Evolutionary conservation across 2,888 invertebrate species (phyloP).

Genomic region (Mimumesa dahlbomi): DNA sequence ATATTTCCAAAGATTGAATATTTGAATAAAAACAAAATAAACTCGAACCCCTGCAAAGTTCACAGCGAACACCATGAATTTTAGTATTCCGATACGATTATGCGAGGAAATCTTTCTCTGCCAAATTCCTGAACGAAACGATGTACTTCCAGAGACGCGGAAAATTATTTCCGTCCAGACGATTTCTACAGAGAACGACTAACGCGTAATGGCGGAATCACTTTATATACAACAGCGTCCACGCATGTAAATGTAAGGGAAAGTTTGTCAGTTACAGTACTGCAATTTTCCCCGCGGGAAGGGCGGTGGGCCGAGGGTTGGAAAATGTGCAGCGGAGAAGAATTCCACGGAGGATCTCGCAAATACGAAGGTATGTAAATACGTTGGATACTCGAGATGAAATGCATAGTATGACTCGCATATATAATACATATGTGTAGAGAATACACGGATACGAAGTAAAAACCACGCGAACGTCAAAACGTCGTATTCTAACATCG

Average conservation of each 20-base stretch:
- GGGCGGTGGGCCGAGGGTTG: neutral
- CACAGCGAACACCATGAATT: neutral
- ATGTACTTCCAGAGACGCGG: no score
- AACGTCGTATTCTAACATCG: neutral
- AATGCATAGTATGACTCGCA: conserved; percentile 22
- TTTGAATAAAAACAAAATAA: no score
- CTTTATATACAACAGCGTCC: conserved; percentile 15
- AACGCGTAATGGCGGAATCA: conserved; percentile 29
- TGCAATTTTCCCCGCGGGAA: conserved; percentile 12
- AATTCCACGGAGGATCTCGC: conserved; percentile 33
- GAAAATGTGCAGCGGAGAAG: conserved; percentile 21
- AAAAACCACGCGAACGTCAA: conserved; percentile 12
- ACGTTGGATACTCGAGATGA: conserved; percentile 30
- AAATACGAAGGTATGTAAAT: conserved; percentile 42
- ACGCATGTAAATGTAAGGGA: conserved; percentile 28
- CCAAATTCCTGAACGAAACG: no score
- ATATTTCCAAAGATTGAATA: no score
- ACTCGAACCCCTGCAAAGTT: no score
- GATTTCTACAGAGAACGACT: conserved; percentile 6
- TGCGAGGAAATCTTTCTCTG: neutral
- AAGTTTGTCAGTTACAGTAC: conserved; percentile 45
- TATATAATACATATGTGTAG: conserved; percentile 5
- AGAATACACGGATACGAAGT: neutral
- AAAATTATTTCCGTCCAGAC: neutral
- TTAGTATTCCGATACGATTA: neutral